These are phyloP conservation scores for Cygnus atratus DNA, from an alignment of 2,113 vertebrate species.

Conservation along the genomic window DNA sequence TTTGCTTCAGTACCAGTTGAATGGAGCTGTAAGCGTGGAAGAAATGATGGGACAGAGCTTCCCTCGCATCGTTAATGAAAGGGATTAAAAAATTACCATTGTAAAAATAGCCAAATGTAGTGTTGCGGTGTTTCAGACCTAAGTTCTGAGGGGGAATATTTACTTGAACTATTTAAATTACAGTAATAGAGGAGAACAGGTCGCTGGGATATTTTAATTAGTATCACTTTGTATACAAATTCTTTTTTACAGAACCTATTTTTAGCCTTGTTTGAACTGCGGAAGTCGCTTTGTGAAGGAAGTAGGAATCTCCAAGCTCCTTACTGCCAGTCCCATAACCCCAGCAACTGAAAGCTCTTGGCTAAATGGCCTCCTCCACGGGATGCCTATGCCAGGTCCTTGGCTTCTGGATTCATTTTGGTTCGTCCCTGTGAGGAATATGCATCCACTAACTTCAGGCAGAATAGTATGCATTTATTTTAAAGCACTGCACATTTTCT, in stretches of 20 bases:
- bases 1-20: neutral
- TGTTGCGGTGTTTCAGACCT: neutral
- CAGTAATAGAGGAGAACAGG: neutral
- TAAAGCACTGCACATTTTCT: neutral
- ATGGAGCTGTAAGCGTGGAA: neutral
- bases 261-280: slow-evolving; percentile 20
- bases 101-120: neutral
- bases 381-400: neutral
- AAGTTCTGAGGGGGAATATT: neutral
- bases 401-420: neutral
- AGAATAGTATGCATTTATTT: neutral
- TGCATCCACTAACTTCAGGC: neutral
- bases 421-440: neutral
- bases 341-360: neutral
- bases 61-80: neutral
- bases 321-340: neutral
- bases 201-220: slow-evolving; percentile 27
- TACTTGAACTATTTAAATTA: neutral
- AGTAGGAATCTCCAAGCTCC: neutral
- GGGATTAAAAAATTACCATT: neutral
- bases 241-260: neutral
- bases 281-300: slow-evolving; percentile 34
- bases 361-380: neutral
- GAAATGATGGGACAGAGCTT: neutral
- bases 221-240: neutral